Evolutionary conservation across 2,797 vertebrate genomes (phyloP).

Genomic region (Atherinosoma microstoma): DNA sequence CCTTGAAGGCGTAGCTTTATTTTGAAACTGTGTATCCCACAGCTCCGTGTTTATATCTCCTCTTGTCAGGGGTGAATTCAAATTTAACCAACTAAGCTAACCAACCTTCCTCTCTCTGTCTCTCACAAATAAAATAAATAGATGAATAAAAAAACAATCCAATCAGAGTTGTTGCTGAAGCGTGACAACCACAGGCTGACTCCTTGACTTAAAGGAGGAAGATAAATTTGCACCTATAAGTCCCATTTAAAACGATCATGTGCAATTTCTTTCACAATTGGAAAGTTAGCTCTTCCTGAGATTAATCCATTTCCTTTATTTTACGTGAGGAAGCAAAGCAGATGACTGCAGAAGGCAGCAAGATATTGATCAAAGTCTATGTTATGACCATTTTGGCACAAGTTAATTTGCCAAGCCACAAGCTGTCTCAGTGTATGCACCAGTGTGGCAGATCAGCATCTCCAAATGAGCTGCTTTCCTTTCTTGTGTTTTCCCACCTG

Average conservation of each 20-base stretch:
- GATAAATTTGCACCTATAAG: slow-evolving; percentile 57
- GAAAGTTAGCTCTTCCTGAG: slow-evolving; percentile 12
- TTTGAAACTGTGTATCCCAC: slow-evolving; percentile 54
- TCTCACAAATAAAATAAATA: slow-evolving; percentile 39
- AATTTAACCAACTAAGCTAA: slow-evolving; percentile 68
- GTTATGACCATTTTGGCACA: slow-evolving; percentile 54
- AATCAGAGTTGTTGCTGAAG: slow-evolving; percentile 69
- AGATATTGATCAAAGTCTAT: slow-evolving; percentile 60
- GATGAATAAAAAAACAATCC: slow-evolving; percentile 37
- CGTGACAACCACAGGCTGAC: slow-evolving; percentile 66
- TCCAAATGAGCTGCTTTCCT: slow-evolving; percentile 3
- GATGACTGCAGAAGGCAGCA: slow-evolving; percentile 37
- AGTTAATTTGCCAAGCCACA: slow-evolving; percentile 40
- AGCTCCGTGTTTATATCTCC: slow-evolving; percentile 48
- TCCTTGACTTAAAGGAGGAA: slow-evolving; percentile 58
- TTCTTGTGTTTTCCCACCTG: neutral
- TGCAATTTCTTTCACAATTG: slow-evolving; percentile 42
- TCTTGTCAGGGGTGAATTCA: slow-evolving; percentile 63
- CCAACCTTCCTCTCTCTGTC: slow-evolving; percentile 46
- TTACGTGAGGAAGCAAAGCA: slow-evolving; percentile 29
- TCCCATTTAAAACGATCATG: slow-evolving; percentile 58
- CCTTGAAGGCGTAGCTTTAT: slow-evolving; percentile 43
- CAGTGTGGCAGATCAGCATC: slow-evolving; percentile 34
- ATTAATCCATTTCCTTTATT: slow-evolving; percentile 50
- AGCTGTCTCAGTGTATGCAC: slow-evolving; percentile 16